These are phyloP conservation scores for Galaxea fascicularis DNA, from an alignment of 92 coral and sea anemone species.

Conservation along the genomic window DNA sequence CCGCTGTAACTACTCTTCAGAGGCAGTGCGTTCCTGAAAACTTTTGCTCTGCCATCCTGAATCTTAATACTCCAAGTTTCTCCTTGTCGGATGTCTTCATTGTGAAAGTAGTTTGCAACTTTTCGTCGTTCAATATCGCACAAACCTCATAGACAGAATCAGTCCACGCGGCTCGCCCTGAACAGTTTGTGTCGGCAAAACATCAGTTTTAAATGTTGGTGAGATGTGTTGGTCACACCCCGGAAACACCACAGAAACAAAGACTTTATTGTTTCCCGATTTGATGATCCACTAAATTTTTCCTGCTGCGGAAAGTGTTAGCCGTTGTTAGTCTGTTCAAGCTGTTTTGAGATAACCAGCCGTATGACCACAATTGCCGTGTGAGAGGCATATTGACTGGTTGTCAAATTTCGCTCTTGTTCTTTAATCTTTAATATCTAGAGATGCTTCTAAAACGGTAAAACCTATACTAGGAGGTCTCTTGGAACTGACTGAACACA, in stretches of 20 bases:
- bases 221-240: conserved; percentile 10
- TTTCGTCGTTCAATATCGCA: background rate
- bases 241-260: background rate
- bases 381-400: background rate
- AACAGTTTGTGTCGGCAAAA: background rate
- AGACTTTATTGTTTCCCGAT: background rate
- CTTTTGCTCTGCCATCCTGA: conserved; percentile 4
- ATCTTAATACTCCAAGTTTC: background rate
- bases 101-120: background rate
- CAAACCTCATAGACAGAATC: background rate
- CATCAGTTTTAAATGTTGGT: background rate
- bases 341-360: background rate
- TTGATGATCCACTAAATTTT: background rate
- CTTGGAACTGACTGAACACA: background rate
- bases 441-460: too few species aligned
- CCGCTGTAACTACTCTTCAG: background rate
- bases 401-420: background rate
- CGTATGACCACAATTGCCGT: background rate
- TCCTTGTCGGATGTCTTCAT: conserved; percentile 9
- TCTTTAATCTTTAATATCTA: too few species aligned
- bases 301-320: background rate
- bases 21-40: background rate
- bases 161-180: background rate
- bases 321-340: background rate
- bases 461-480: too few species aligned